Percentiles rank a stretch among this genome's conserved stretches.
These are phyloP conservation scores for Takifugu flavidus DNA, from an alignment of 2,113 vertebrate species.

Conservation along the genomic window DNA sequence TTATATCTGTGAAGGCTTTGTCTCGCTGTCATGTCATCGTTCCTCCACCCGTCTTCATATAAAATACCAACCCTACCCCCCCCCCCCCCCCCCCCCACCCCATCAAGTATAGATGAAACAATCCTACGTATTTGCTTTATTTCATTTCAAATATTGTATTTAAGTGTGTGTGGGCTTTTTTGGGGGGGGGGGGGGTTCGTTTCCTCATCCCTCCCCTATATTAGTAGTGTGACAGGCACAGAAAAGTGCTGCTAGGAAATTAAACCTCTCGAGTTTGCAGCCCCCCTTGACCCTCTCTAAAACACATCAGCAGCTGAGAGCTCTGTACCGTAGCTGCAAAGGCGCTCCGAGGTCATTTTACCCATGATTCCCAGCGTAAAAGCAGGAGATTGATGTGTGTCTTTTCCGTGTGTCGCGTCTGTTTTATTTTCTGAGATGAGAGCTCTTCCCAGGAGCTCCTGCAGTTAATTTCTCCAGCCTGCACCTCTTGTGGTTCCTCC, in stretches of 20 bases:
- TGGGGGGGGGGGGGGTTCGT: too few relatives aligned
- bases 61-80: neutral
- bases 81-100: neutral
- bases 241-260: neutral
- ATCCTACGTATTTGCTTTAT: too few relatives aligned
- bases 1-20: slow-evolving; percentile 3
- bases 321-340: slow-evolving; percentile 2
- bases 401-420: slow-evolving; percentile 3
- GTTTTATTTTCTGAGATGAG: neutral
- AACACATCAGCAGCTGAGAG: slow-evolving; percentile 16
- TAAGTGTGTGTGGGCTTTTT: too few relatives aligned
- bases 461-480: slow-evolving; percentile 7
- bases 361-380: neutral
- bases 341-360: slow-evolving; percentile 6
- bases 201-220: too few relatives aligned
- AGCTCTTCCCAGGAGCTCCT: slow-evolving; percentile 2
- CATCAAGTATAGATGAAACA: too few relatives aligned
- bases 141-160: too few relatives aligned
- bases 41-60: neutral
- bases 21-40: neutral
- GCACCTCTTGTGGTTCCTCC: slow-evolving; percentile 24
- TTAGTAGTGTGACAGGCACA: neutral
- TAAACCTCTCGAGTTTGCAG: slow-evolving; percentile 4
- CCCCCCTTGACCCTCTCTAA: slow-evolving; percentile 5
- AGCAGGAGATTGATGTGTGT: neutral